phyloP scores from a whole-genome alignment of 2,888 invertebrate species.

The Deroplatys truncata region DNA sequence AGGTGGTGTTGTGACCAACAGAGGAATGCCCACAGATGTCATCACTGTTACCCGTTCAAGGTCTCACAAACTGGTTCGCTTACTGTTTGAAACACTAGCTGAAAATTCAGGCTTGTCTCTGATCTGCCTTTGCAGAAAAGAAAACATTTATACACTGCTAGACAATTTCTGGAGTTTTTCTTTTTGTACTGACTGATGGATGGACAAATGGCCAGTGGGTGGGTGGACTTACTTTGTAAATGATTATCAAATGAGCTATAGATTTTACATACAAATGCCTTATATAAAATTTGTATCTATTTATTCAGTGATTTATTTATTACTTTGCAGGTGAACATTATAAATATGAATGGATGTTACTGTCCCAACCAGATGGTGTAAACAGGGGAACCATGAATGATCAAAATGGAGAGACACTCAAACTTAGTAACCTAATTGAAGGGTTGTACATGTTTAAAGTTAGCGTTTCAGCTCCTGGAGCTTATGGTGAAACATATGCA shows the following conservation, averaged over 20 bases:
- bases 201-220: too few species aligned
- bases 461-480: conserved; percentile 72
- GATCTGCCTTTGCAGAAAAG: too few species aligned
- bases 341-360: conserved; percentile 83
- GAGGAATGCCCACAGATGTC: too few species aligned
- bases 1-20: too few species aligned
- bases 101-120: too few species aligned
- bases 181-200: too few species aligned
- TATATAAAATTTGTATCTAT: not conserved
- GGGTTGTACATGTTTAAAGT: conserved; percentile 86
- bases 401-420: conserved; percentile 79
- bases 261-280: not conserved
- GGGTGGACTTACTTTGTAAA: too few species aligned
- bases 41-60: too few species aligned
- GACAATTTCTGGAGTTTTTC: too few species aligned
- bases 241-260: not conserved
- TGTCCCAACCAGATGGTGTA: conserved; percentile 78
- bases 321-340: conserved; percentile 59
- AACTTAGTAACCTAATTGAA: conserved; percentile 76
- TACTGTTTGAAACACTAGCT: too few species aligned
- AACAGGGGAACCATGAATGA: conserved; percentile 70
- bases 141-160: too few species aligned
- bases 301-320: not conserved
- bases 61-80: too few species aligned
- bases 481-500: conserved; percentile 77